phyloP scores from a whole-genome alignment of 2,113 vertebrate genomes.

The Melospiza georgiana region DNA sequence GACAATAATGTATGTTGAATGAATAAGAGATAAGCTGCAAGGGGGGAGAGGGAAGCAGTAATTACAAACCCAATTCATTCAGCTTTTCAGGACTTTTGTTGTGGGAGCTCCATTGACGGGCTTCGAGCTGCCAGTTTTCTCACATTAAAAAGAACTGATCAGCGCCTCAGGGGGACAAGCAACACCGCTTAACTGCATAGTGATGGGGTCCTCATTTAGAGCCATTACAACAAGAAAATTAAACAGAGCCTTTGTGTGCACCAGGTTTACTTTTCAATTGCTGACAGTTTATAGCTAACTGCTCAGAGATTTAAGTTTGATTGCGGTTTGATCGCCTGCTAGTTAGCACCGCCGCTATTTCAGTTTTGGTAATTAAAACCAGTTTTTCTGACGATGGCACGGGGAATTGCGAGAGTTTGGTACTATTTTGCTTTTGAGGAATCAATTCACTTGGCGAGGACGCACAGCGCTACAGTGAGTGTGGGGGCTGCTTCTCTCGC shows the following conservation, averaged over 20 bases:
- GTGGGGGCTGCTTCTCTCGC: neutral
- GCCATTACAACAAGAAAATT: slow-evolving; percentile 75
- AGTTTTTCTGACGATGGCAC: slow-evolving; percentile 5
- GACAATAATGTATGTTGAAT: slow-evolving; percentile 80
- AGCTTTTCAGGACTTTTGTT: slow-evolving; percentile 83
- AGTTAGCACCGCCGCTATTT: slow-evolving; percentile 60
- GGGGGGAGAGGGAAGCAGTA: slow-evolving; percentile 69
- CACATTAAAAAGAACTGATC: slow-evolving; percentile 78
- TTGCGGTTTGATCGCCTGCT: slow-evolving; percentile 67
- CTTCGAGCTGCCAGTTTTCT: slow-evolving; percentile 78
- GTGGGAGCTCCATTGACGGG: slow-evolving; percentile 74
- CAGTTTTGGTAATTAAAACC: slow-evolving; percentile 55
- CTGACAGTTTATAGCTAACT: slow-evolving; percentile 76
- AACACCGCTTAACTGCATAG: slow-evolving; percentile 71
- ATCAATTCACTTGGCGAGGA: slow-evolving; percentile 12
- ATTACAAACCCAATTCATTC: slow-evolving; percentile 83
- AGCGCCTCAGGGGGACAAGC: slow-evolving; percentile 73
- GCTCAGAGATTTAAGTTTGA: slow-evolving; percentile 72
- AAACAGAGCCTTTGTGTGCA: slow-evolving; percentile 76
- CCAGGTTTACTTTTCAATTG: slow-evolving; percentile 76
- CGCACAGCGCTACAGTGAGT: slow-evolving; percentile 10
- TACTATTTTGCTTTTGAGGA: slow-evolving; percentile 52
- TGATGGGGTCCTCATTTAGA: slow-evolving; percentile 79
- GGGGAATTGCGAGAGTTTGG: slow-evolving; percentile 31
- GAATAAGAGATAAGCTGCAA: slow-evolving; percentile 78